Evolutionary conservation across 2,888 invertebrate species (phyloP).

Genomic region (Phengaris arion): DNA sequence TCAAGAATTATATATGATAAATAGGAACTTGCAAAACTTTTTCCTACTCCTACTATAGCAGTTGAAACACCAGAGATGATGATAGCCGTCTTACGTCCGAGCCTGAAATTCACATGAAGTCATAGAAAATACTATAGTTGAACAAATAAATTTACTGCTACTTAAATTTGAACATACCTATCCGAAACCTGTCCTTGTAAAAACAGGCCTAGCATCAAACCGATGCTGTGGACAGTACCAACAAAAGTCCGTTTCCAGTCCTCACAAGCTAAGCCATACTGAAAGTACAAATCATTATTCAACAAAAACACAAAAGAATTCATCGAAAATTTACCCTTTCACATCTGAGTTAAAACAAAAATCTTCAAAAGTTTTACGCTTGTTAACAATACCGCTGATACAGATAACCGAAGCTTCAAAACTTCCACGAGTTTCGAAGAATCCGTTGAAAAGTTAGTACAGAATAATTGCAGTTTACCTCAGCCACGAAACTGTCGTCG

Average conservation of each 20-base stretch:
- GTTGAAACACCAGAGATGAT: constrained; percentile 72
- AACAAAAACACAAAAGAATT: neutral
- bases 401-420: constrained; percentile 12
- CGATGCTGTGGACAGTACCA: constrained; percentile 75
- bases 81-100: constrained; percentile 76
- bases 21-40: constrained; percentile 76
- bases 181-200: constrained; percentile 79
- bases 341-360: constrained; percentile 13
- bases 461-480: constrained; percentile 39
- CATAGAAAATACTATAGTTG: neutral
- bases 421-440: constrained; percentile 16
- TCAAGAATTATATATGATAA: constrained; percentile 74
- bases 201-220: constrained; percentile 76
- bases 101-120: constrained; percentile 47
- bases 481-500: constrained; percentile 44
- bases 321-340: neutral
- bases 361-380: neutral
- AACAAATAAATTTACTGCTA: neutral
- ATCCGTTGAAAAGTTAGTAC: constrained; percentile 23
- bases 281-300: constrained; percentile 29
- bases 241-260: constrained; percentile 69
- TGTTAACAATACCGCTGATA: constrained; percentile 15
- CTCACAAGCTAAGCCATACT: constrained; percentile 49
- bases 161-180: constrained; percentile 44
- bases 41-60: constrained; percentile 72